Evolutionary conservation across 2,888 invertebrate species (phyloP).

Genomic region (Ectemnius lituratus): DNA sequence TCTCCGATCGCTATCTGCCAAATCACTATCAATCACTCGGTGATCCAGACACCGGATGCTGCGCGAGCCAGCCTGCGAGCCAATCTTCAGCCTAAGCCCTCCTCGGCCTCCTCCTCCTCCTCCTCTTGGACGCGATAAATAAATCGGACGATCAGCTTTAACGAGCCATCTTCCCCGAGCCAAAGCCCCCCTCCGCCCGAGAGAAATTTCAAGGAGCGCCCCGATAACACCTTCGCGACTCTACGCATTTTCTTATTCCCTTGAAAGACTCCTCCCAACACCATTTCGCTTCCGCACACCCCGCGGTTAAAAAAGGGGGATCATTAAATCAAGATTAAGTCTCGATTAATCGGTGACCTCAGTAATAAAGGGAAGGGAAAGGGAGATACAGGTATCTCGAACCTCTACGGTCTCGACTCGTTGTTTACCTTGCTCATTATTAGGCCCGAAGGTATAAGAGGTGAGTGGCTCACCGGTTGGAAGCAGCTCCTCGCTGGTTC

Average conservation of each 20-base stretch:
- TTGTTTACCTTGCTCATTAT: conserved; percentile 1
- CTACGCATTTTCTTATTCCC: background rate
- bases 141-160: conserved; percentile 63
- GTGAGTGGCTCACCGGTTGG: background rate
- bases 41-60: conserved; percentile 64
- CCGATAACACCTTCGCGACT: background rate
- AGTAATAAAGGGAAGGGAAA: background rate
- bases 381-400: background rate
- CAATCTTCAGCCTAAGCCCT: conserved; percentile 58
- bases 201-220: background rate
- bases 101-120: conserved; percentile 29
- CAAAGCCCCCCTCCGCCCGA: background rate
- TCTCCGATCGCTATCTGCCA: conserved; percentile 71
- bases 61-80: conserved; percentile 52
- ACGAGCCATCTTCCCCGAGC: conserved; percentile 39
- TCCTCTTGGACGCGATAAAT: conserved; percentile 62
- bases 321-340: background rate
- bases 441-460: background rate
- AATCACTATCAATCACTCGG: conserved; percentile 73
- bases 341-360: background rate
- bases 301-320: background rate
- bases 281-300: no score
- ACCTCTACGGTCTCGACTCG: background rate
- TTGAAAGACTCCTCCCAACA: no score
- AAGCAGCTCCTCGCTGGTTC: conserved; percentile 6